phyloP scores from a whole-genome alignment of 1,140 invertebrate genomes.

The Stegodyphus dumicola region DNA sequence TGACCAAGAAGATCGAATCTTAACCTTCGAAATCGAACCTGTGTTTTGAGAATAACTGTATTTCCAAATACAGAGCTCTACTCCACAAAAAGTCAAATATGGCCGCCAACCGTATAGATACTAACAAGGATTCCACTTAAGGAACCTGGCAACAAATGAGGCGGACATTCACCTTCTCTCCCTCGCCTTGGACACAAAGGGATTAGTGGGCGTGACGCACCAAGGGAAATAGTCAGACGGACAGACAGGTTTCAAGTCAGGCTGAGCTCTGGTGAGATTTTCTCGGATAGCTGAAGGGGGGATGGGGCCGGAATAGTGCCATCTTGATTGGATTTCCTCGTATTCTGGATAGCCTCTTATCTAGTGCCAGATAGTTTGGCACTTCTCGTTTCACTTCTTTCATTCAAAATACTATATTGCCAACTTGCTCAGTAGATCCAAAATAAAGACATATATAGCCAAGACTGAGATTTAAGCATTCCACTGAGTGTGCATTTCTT shows the following conservation, averaged over 20 bases:
- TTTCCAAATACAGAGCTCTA: neutral
- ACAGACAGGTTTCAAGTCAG: neutral
- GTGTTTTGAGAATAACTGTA: too few relatives aligned
- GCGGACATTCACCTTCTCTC: neutral
- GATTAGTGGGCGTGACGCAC: constrained; percentile 7
- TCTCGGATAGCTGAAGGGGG: neutral
- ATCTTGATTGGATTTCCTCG: constrained; percentile 1
- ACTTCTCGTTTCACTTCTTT: neutral
- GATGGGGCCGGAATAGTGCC: neutral
- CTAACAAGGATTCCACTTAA: constrained; percentile 37
- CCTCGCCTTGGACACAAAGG: neutral
- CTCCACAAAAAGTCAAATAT: neutral
- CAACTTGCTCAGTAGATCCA: too few relatives aligned
- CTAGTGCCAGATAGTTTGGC: constrained; percentile 1
- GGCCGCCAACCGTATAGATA: neutral
- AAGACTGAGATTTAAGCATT: too few relatives aligned
- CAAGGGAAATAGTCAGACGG: too few relatives aligned
- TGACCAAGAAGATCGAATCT: too few relatives aligned
- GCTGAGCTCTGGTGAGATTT: neutral
- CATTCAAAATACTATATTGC: too few relatives aligned
- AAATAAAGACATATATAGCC: too few relatives aligned
- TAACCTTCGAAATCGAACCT: too few relatives aligned
- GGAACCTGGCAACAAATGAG: constrained; percentile 33
- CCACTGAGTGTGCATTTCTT: too few relatives aligned
- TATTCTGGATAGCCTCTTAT: neutral